Evolutionary conservation across 2,113 vertebrate genomes (phyloP).

Genomic region (Gobio gobio): DNA sequence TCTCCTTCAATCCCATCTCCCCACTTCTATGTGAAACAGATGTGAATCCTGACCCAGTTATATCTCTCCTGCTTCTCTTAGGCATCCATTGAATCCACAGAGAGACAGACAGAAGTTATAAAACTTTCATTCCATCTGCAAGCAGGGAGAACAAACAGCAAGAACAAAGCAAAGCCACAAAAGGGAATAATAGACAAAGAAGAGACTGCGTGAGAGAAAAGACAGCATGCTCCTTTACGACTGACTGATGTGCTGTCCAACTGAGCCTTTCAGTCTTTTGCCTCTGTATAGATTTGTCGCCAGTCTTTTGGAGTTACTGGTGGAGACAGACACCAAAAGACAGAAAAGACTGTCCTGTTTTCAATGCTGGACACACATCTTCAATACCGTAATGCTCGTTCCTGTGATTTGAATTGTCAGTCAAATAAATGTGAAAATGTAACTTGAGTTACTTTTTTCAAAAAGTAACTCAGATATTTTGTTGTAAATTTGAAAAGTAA

Average conservation of each 20-base stretch:
- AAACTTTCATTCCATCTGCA: conserved; percentile 54
- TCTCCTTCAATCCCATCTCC: not conserved
- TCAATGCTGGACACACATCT: not conserved
- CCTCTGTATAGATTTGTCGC: conserved; percentile 40
- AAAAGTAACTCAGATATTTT: too few species aligned
- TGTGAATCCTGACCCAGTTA: conserved; percentile 58
- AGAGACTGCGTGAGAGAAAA: conserved; percentile 40
- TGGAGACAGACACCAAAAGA: conserved; percentile 29
- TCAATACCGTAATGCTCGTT: not conserved
- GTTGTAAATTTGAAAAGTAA: too few species aligned
- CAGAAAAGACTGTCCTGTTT: not conserved
- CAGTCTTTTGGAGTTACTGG: conserved; percentile 29
- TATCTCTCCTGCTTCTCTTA: conserved; percentile 53
- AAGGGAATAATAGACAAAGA: conserved; percentile 52
- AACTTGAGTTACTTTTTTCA: too few species aligned
- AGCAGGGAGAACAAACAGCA: conserved; percentile 50
- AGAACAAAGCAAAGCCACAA: conserved; percentile 41
- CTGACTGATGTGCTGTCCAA: conserved; percentile 38
- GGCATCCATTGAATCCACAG: conserved; percentile 38
- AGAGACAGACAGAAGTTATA: conserved; percentile 51
- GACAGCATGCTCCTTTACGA: conserved; percentile 25
- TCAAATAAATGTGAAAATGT: too few species aligned
- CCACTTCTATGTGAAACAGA: conserved; percentile 28
- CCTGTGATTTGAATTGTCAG: too few species aligned
- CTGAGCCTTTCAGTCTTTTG: conserved; percentile 35